Evolutionary conservation across 2,888 invertebrate genomes (phyloP).

Genomic region (Ditula angustiorana): DNA sequence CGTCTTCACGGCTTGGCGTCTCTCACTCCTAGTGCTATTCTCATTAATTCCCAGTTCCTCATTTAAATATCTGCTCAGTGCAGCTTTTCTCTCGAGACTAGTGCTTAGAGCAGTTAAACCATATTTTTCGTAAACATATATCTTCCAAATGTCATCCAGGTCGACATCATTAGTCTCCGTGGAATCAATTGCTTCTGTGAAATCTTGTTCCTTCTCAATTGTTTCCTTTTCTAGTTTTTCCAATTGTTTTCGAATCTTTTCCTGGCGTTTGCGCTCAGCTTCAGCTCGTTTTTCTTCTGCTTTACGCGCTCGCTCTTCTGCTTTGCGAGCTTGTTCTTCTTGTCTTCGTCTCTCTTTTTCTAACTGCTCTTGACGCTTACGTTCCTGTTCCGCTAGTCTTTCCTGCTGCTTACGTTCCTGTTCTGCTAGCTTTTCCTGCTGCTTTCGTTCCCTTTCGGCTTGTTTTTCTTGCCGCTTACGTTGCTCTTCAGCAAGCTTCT

Average conservation of each 20-base stretch:
- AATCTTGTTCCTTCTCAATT: constrained; percentile 45
- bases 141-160: constrained; percentile 74
- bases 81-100: constrained; percentile 63
- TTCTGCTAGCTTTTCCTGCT: constrained; percentile 54
- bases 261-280: constrained; percentile 41
- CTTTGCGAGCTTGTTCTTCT: constrained; percentile 24
- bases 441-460: constrained; percentile 53
- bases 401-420: constrained; percentile 54
- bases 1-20: constrained; percentile 68
- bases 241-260: constrained; percentile 36
- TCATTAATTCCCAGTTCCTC: constrained; percentile 67
- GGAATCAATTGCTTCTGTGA: constrained; percentile 48
- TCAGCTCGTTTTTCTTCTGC: constrained; percentile 35
- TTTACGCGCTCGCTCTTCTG: constrained; percentile 28
- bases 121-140: constrained; percentile 69
- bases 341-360: constrained; percentile 24
- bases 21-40: constrained; percentile 71
- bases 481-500: constrained; percentile 51
- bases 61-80: constrained; percentile 62
- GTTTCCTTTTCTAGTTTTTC: constrained; percentile 54
- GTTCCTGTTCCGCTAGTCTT: constrained; percentile 50
- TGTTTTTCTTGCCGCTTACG: constrained; percentile 55
- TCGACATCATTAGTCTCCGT: constrained; percentile 63
- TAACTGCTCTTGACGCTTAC: constrained; percentile 51
- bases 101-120: constrained; percentile 63